Evolutionary conservation across 1,140 invertebrate genomes (phyloP), one percentile per base, ranked within the genome.

Genomic region (Drosophila rufa): DNA sequence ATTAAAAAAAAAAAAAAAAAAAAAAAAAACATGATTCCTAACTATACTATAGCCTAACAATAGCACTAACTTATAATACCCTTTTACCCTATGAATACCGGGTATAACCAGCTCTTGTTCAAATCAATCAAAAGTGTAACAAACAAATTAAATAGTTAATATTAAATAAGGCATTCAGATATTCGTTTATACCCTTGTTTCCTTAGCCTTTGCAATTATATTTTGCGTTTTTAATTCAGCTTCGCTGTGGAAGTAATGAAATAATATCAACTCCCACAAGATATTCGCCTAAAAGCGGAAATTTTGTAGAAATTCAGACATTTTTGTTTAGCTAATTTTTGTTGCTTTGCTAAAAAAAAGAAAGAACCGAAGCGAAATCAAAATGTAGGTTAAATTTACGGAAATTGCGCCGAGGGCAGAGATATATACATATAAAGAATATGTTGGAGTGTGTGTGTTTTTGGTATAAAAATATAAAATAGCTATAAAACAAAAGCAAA

Each of bases 341-440:
- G 51, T 69, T 48, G 48, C 30, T 73, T 68, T 50, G 65, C 57
- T 61, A 60, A 82, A 62, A 79, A 66, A 53, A 59, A 33, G 50
- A 46, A 59, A 47, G 51, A 48, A 47, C 27, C 30, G 30, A 59
- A 65, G 30, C 25, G 14, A 60, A 79, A 73, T 33, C 77, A 67
- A 89, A 90, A 90, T 82, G 85, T 90, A 90, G 85, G 85, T 90
- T 90, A 90, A 90, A 90, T 85, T 85, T 90, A 77, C 85, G 85
- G 85, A 90, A 90, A 90, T 90, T 84, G 82, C 79, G 75, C 25
- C 70, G 78, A 80, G 68, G 43, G 75, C 56, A 67, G 42, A 53
- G 9, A 43, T 42, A 53, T 40, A 61, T 42, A 53, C 33, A 61
- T 40, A 74, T 17, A 62, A 43, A 43, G 51, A 22, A 60, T 66